A percentile compares a stretch with the other conserved stretches of the same genome.
These are phyloP conservation scores for Drosophila sechellia DNA, from an alignment of 1,140 invertebrate species.

Conservation along the genomic window DNA sequence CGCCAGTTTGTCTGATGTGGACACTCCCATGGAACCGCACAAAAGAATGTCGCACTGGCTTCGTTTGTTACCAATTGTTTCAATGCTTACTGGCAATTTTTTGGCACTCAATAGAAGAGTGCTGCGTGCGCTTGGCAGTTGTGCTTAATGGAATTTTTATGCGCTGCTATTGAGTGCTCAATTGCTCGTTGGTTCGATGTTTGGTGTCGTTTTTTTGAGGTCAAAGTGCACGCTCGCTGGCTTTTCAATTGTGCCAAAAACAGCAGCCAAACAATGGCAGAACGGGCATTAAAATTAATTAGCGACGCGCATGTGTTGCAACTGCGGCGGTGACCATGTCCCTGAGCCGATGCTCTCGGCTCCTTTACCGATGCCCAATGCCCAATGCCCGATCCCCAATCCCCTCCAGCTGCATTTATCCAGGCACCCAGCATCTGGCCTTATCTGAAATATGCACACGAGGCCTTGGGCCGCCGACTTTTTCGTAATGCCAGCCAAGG, in stretches of 20 bases:
- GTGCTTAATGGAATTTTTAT: constrained; percentile 76
- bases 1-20: constrained; percentile 69
- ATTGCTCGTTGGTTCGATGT: constrained; percentile 52
- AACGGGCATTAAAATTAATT: constrained; percentile 78
- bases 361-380: not conserved
- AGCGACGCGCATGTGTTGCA: constrained; percentile 62
- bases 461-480: constrained; percentile 68
- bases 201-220: constrained; percentile 56
- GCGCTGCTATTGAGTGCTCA: constrained; percentile 60
- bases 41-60: constrained; percentile 28
- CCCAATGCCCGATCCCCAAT: constrained; percentile 5
- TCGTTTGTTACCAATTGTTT: constrained; percentile 50
- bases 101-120: constrained; percentile 62
- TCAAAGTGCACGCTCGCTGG: constrained; percentile 69
- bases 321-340: constrained; percentile 62
- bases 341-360: constrained; percentile 52
- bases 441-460: constrained; percentile 81
- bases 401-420: constrained; percentile 46
- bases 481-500: constrained; percentile 68
- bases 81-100: constrained; percentile 55
- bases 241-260: constrained; percentile 41
- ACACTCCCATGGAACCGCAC: constrained; percentile 41
- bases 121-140: constrained; percentile 72
- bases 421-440: constrained; percentile 73
- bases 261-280: constrained; percentile 42